Evolutionary conservation across 2,888 invertebrate genomes (phyloP).

Genomic region (Nomada hirtipes): DNA sequence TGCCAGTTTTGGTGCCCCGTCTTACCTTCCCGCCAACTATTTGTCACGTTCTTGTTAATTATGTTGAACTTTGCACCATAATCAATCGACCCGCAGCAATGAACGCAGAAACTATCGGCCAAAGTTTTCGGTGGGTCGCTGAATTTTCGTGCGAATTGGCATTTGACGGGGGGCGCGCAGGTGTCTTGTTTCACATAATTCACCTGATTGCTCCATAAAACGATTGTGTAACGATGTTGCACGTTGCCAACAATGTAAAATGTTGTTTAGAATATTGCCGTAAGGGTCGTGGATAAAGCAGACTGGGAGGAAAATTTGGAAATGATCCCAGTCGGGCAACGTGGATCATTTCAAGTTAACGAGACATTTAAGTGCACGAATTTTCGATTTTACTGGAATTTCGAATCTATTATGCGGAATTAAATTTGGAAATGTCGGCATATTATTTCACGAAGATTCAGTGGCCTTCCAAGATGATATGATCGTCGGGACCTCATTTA

Average conservation of each 20-base stretch:
- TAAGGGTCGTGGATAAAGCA: neutral
- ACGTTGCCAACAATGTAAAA: slow-evolving; percentile 35
- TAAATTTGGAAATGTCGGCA: neutral
- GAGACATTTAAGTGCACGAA: no score
- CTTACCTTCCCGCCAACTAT: neutral
- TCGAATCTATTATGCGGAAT: no score
- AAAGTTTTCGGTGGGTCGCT: slow-evolving; percentile 31
- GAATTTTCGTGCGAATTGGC: slow-evolving; percentile 30
- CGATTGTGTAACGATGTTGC: neutral
- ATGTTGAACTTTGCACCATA: slow-evolving; percentile 49
- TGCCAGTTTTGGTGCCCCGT: slow-evolving; percentile 32
- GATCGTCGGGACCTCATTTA: slow-evolving; percentile 37
- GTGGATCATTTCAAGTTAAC: neutral
- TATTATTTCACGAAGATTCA: slow-evolving; percentile 21
- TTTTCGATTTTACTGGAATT: no score
- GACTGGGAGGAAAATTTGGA: slow-evolving; percentile 36
- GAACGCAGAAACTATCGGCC: slow-evolving; percentile 51
- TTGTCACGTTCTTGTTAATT: slow-evolving; percentile 40
- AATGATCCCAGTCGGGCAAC: slow-evolving; percentile 17
- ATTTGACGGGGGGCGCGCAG: neutral
- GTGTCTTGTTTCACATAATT: slow-evolving; percentile 3
- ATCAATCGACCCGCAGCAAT: slow-evolving; percentile 60
- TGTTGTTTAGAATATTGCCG: slow-evolving; percentile 41
- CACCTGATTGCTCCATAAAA: slow-evolving; percentile 27
- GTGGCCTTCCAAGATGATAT: slow-evolving; percentile 24